Conservation (phyloP, 2,113 vertebrate genomes). For the Furnarius figulus region DNA sequence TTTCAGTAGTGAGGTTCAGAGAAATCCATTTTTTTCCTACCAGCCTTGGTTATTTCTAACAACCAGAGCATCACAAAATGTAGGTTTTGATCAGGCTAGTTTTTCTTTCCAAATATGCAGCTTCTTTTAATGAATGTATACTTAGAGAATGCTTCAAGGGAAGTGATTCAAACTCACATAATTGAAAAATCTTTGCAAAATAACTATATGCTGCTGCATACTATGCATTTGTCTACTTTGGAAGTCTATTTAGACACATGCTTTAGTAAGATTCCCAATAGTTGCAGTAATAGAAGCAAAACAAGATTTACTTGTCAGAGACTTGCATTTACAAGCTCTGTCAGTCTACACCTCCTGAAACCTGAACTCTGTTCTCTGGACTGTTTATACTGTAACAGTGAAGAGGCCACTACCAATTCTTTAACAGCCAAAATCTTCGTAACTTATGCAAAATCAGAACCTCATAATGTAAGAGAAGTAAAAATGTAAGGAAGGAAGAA, state of each 20-base stretch:
- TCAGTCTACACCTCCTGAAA: background rate
- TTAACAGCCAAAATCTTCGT: background rate
- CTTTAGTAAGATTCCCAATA: background rate
- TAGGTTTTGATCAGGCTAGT: background rate
- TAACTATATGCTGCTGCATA: background rate
- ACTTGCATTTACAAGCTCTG: background rate
- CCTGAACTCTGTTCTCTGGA: background rate
- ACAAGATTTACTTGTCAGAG: background rate
- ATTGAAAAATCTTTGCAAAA: background rate
- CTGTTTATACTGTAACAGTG: background rate
- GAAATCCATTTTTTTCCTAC: background rate
- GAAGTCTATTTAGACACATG: background rate
- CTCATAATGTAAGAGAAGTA: background rate
- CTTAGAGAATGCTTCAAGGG: slow-evolving; percentile 30
- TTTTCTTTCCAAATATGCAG: slow-evolving; percentile 17
- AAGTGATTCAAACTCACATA: slow-evolving; percentile 53
- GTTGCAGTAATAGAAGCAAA: background rate
- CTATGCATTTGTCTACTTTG: background rate
- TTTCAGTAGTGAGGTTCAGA: background rate
- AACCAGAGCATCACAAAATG: background rate
- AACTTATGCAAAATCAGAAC: background rate
- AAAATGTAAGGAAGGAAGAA: background rate
- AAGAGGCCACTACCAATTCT: background rate
- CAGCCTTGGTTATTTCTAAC: background rate
- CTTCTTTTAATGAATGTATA: background rate